Base-by-base conservation (phyloP, 2,113 vertebrate species). In the Nerophis lumbriciformis region DNA sequence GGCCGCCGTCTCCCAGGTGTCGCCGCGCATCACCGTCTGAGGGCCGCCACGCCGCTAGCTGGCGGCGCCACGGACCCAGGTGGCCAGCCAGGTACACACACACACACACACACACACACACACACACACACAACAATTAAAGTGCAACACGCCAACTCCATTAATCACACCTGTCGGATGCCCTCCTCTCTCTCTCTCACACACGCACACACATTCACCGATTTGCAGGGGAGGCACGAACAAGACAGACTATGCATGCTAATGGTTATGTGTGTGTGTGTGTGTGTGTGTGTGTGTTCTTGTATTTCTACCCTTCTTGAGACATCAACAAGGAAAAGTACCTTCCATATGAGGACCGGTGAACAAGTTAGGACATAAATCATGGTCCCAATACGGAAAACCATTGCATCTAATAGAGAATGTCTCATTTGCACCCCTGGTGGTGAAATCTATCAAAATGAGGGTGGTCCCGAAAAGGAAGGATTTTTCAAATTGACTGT, bases 141-240 rank as follows among this genome's bases (percentile, higher is more conserved):
- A 45, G 42, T 45, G 42, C 9, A 45, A 11, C 42, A 45, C 42
- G 10, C 11, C 63, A 44, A 52, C 70, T 64, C 71, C 55, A 77
- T 87, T 70, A 80, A 87, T 85, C 81, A 84, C 67, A 61, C 69
- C 63, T 71, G 72, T 71, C 77, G 42, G 42, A 9, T 45, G 42
- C 42, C 42, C 12, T 45, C 42, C 39, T 11, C 42, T 11, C 10
- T 45, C 10, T 55, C 4, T 53, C 15, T 54, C 71, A 71, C 59
- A 61, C 11, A 35, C 8, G 6, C 53, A 9, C 28, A 7, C 68
- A 59, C 63, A 60, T 21, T 16, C 39, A 42, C 3, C 8, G 8
- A 45, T 59, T 72, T 59, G 65, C 71, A 51, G 72, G 36, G 49
- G 56, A 53, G 36, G 5, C 13, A 67, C 61, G 76, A 59, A 37